Evolutionary conservation across 2,888 invertebrate species (phyloP).

Genomic region (Agrotis puta): DNA sequence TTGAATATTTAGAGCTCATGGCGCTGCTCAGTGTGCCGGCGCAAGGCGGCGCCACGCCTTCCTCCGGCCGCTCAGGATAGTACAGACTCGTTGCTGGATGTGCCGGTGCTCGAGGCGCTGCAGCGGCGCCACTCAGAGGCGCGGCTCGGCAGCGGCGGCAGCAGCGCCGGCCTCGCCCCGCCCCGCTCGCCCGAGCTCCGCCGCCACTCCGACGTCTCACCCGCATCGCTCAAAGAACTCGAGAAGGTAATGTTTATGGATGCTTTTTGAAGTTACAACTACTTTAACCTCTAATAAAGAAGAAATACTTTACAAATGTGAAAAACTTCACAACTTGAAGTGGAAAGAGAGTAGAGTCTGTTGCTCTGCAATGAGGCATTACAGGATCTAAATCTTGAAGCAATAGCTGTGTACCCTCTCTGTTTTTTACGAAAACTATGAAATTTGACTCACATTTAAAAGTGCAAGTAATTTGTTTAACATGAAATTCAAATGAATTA

Average conservation of each 20-base stretch:
- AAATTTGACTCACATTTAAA: too few species aligned
- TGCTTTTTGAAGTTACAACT: conserved; percentile 1
- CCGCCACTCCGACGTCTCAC: conserved; percentile 96
- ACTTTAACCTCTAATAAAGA: not conserved
- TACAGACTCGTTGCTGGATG: conserved; percentile 95
- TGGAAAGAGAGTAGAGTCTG: not conserved
- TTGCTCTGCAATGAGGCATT: not conserved
- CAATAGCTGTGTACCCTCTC: too few species aligned
- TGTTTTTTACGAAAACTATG: too few species aligned
- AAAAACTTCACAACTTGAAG: not conserved
- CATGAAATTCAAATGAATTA: too few species aligned
- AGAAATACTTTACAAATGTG: not conserved
- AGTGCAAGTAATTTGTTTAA: too few species aligned
- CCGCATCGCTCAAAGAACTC: conserved; percentile 96
- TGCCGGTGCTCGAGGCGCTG: conserved; percentile 94
- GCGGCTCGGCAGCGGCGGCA: conserved; percentile 88
- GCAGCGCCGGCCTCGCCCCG: conserved; percentile 93
- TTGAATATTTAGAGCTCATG: conserved; percentile 92
- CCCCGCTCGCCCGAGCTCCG: conserved; percentile 96
- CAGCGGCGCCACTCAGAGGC: conserved; percentile 95
- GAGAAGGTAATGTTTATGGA: conserved; percentile 93
- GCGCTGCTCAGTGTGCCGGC: conserved; percentile 97
- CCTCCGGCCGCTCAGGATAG: conserved; percentile 95
- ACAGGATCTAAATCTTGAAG: not conserved
- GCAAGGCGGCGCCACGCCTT: conserved; percentile 95